Evolutionary conservation across 64 coral and sea anemone species (phyloP), one percentile per base, ranked within the genome.

Genomic region (Montipora sp.): DNA sequence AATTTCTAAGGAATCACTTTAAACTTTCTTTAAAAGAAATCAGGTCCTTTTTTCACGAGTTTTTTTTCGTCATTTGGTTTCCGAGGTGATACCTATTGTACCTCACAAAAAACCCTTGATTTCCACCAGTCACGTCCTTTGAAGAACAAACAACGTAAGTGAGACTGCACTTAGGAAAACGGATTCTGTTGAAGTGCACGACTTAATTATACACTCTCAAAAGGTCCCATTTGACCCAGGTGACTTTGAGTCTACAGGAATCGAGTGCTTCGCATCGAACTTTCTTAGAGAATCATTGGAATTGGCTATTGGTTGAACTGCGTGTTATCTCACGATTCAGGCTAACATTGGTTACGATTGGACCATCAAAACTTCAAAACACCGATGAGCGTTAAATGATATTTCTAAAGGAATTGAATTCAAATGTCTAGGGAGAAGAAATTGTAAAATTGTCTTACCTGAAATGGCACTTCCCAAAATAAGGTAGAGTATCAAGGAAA

Each of bases 71-170:
- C 36, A 36, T 36, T 36, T 57, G 53, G 53, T 57, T 57, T 57
- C 7, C 11, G 58, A 60, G 59, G 60, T 84, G 80, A 83, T 43
- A 65, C 14, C 45, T 24, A 83, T 8, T 10, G 55, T 20, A 43
- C 55, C 53, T 59, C 23, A 36, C 60, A 13, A 83, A 63, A 18
- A 50, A 15, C 58, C 60, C 48, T 23, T 72, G 14, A 85, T 43
- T 12, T 50, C 82, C 82, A 85, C 65, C 82, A 47, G 61, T 47
- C 45, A n/a, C 4, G 44, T 71, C 66, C 36, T 71, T 10, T 21
- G 61, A 20, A 85, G 61, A 72, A 12, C 65, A 85, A 49, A 85
- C 82, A 85, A 7, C 61, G 46, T 47, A 16, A 50, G 49, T 71
- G 65, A 85, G 43, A 50, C 61, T 18, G 63, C 15, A 9, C 44